These are phyloP conservation scores for Alligator mississippiensis DNA, from an alignment of 2,113 vertebrate genomes.

Conservation along the genomic window DNA sequence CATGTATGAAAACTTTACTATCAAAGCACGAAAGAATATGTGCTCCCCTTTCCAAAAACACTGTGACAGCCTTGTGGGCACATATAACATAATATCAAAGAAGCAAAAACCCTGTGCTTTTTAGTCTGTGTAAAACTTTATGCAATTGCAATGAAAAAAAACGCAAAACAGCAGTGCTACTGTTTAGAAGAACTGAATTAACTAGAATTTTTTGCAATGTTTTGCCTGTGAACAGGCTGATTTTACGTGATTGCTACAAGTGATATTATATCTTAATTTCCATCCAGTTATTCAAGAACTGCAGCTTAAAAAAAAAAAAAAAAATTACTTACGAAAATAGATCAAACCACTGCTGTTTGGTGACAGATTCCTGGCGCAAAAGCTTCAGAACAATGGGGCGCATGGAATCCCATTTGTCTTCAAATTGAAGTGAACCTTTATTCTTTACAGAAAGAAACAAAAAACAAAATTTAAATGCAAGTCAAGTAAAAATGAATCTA, in stretches of 20 bases:
- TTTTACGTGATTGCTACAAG: background rate
- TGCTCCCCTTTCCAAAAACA: background rate
- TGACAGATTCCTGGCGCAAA: constrained; percentile 97
- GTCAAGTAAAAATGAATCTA: background rate
- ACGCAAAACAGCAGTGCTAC: background rate
- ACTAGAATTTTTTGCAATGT: background rate
- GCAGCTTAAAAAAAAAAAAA: background rate
- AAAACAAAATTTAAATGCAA: constrained; percentile 37
- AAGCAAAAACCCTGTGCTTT: background rate
- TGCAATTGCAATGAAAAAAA: background rate
- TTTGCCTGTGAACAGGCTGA: background rate
- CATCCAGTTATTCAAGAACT: constrained; percentile 48
- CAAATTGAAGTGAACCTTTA: constrained; percentile 99
- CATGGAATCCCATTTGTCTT: constrained; percentile 99
- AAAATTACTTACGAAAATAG: constrained; percentile 93
- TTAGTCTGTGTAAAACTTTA: background rate
- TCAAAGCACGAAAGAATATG: background rate
- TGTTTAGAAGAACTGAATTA: background rate
- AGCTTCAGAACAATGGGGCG: constrained; percentile 97
- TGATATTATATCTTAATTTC: background rate
- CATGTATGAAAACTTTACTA: background rate
- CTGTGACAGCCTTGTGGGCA: background rate
- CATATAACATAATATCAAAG: background rate
- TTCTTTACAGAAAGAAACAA: constrained; percentile 79
- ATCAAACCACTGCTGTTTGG: constrained; percentile 99